A percentile compares a stretch with the other conserved stretches of the same genome.
Conservation (phyloP, 2,888 invertebrate species). For the Lypha dubia region DNA sequence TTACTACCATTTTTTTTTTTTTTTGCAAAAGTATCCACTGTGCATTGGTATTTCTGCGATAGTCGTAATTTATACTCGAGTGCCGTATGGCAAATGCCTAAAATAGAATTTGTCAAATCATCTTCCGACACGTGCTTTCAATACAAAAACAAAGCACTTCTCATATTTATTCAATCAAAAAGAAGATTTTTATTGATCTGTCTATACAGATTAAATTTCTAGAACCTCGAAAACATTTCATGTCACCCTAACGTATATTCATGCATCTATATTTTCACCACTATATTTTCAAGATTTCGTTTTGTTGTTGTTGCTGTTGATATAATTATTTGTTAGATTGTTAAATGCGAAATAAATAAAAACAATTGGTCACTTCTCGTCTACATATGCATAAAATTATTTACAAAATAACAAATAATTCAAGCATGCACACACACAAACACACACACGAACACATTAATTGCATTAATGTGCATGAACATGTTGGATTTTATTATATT, state of each 20-base stretch:
- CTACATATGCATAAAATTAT: constrained; percentile 5
- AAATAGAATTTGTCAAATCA: no score
- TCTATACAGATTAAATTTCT: no score
- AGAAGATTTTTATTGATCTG: no score
- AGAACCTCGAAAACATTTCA: background rate
- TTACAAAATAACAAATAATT: constrained; percentile 10
- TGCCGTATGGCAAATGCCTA: no score
- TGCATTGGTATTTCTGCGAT: no score
- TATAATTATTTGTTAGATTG: constrained; percentile 51
- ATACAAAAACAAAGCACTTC: no score
- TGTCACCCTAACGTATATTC: background rate
- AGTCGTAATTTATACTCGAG: no score
- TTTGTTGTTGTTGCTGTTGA: constrained; percentile 46
- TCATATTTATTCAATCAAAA: no score
- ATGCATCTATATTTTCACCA: background rate
- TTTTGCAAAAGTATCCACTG: no score
- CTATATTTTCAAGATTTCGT: constrained; percentile 22
- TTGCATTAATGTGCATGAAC: constrained; percentile 22
- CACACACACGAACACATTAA: background rate
- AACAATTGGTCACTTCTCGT: constrained; percentile 28
- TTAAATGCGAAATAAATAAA: constrained; percentile 54
- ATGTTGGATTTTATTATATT: constrained; percentile 16
- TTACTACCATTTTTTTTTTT: no score
- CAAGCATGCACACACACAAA: constrained; percentile 17
- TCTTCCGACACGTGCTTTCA: no score